phyloP scores from a whole-genome alignment of 2,797 vertebrate species.

The Spheniscus humboldti region DNA sequence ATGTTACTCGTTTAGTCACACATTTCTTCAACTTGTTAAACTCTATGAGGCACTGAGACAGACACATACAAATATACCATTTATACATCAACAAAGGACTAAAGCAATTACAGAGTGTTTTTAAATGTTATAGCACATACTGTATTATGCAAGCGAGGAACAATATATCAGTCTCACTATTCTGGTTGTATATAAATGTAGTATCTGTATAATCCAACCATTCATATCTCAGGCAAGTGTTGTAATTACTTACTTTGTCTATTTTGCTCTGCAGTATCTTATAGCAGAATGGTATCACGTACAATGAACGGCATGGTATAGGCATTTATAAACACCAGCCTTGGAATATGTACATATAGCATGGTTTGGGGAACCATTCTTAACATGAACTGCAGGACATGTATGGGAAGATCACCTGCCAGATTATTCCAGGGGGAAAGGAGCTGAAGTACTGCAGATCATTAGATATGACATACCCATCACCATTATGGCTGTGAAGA shows the following conservation, averaged over 20 bases:
- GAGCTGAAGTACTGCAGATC: not conserved
- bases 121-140: not conserved
- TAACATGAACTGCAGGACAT: not conserved
- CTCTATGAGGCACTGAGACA: not conserved
- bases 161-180: conserved; percentile 21
- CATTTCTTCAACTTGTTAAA: conserved; percentile 14
- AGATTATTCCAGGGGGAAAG: not conserved
- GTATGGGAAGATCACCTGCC: not conserved
- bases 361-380: not conserved
- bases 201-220: not conserved
- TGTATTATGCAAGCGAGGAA: not conserved
- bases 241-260: not conserved
- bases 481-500: not conserved
- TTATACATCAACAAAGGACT: conserved; percentile 16
- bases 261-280: not conserved
- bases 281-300: not conserved
- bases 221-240: not conserved
- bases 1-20: not conserved
- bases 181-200: conserved; percentile 14
- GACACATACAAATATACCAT: conserved; percentile 18
- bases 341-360: not conserved
- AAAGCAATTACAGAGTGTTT: not conserved
- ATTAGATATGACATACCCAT: not conserved
- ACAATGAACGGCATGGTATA: not conserved
- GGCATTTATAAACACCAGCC: not conserved